Conservation (phyloP, 2,797 vertebrate genomes). For the Eleutherodactylus coqui region DNA sequence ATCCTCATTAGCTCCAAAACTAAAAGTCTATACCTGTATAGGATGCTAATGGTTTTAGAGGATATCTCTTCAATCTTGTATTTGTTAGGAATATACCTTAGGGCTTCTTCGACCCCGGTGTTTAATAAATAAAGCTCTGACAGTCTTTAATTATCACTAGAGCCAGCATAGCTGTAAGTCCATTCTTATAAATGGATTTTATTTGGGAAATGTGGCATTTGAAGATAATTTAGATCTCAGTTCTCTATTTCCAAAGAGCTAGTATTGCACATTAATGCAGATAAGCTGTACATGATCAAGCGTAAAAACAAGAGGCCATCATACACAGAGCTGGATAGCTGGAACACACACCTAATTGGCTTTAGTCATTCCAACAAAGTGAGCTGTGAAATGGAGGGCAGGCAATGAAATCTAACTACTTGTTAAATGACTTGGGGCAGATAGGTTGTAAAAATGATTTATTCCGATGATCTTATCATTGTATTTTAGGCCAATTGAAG, state of each 20-base stretch:
- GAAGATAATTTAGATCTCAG: slow-evolving; percentile 23
- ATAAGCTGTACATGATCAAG: slow-evolving; percentile 31
- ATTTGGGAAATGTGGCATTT: slow-evolving; percentile 3
- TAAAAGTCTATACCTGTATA: background rate
- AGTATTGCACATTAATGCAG: slow-evolving; percentile 28
- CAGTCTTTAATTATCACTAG: background rate
- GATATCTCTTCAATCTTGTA: background rate
- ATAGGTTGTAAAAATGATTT: slow-evolving; percentile 56
- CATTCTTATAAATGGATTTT: slow-evolving; percentile 16
- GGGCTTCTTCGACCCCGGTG: background rate
- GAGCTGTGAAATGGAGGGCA: slow-evolving; percentile 47
- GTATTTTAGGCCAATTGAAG: slow-evolving; percentile 49
- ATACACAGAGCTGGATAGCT: background rate
- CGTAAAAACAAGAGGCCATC: background rate
- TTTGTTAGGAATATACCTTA: slow-evolving; percentile 4
- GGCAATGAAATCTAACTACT: slow-evolving; percentile 51
- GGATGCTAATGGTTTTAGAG: background rate
- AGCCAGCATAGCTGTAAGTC: background rate
- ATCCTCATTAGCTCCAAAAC: no score
- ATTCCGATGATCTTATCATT: slow-evolving; percentile 48
- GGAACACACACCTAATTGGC: slow-evolving; percentile 41
- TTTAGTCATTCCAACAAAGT: slow-evolving; percentile 42
- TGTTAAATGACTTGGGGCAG: slow-evolving; percentile 48
- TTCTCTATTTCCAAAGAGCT: slow-evolving; percentile 14
- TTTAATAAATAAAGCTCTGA: slow-evolving; percentile 2